Evolutionary conservation across 2,113 vertebrate genomes (phyloP), one percentile per base, ranked within the genome.

Genomic region (Paradisaea rubra): DNA sequence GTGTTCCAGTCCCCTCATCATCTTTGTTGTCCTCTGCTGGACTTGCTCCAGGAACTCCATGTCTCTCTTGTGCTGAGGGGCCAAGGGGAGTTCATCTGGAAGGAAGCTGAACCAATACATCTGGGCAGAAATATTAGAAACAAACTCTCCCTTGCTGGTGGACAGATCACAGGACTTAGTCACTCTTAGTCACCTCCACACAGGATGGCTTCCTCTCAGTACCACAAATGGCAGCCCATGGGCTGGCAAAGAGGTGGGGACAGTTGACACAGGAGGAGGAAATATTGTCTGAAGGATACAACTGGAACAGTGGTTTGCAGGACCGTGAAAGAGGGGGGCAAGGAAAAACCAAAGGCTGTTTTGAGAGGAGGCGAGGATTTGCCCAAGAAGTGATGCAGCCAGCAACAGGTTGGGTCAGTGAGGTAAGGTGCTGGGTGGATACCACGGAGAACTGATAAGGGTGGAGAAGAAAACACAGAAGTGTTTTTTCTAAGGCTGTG

Each of bases 261-360:
- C 25, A 63, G 52, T 22, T 92, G 88, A 61, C n/a, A 81, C 11
- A 71, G 42, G 24, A 91, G 35, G 12, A 42, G 28, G 25, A 93
- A 91, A 83, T 90, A 69, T 23, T 89, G 54, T 56, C 45, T 81
- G 54, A 87, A 61, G 89, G 54, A 74, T 82, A 45, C 1, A 12
- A 30, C n/a, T 41, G 33, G 54, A 64, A 74, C 85, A 94, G 83
- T 90, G 88, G 82, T 86, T 95, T 96, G 42, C 69, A 88, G 72
- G 4, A 94, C 7, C 0, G 0, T 91, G 88, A 70, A 95, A 73
- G 15, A 77, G 7, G 3, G 65, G 39, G 31, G 35, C 33, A 86
- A 24, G 21, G 35, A 88, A 47, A 52, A 90, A 24, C 23, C 56
- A 88, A 66, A 78, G 63, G 15, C 39, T 90, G 68, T 11, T 47